These are phyloP conservation scores for Betta splendens DNA, from an alignment of 2,797 vertebrate species.

Conservation along the genomic window DNA sequence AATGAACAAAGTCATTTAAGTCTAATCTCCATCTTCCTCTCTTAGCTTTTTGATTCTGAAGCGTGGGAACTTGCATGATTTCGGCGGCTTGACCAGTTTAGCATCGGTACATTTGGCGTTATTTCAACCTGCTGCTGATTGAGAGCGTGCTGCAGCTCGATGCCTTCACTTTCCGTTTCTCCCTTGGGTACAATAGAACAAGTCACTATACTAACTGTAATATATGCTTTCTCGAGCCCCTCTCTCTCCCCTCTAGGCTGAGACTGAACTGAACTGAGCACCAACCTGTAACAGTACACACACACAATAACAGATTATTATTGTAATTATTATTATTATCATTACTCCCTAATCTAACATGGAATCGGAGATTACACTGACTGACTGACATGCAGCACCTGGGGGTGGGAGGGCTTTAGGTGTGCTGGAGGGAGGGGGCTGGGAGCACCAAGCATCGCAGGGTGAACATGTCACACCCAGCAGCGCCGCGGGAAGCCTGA, in stretches of 20 bases:
- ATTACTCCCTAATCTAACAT: constrained; percentile 81
- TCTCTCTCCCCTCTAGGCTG: constrained; percentile 67
- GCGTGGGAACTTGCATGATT: too few species aligned
- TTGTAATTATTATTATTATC: constrained; percentile 78
- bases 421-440: not conserved
- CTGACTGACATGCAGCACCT: constrained; percentile 82
- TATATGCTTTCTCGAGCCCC: constrained; percentile 75
- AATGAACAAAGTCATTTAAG: too few species aligned
- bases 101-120: not conserved
- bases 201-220: constrained; percentile 81
- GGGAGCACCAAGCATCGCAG: constrained; percentile 65
- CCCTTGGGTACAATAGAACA: constrained; percentile 74
- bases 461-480: constrained; percentile 65
- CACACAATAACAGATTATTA: constrained; percentile 81
- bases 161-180: constrained; percentile 45
- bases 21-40: too few species aligned
- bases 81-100: too few species aligned
- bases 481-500: constrained; percentile 57
- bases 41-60: too few species aligned
- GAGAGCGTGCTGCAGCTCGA: constrained; percentile 46
- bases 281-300: constrained; percentile 80
- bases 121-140: constrained; percentile 56
- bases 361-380: constrained; percentile 79
- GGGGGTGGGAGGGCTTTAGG: constrained; percentile 17
- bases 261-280: constrained; percentile 79